Base-by-base conservation (phyloP, 2,888 invertebrate species). In the Ophioninae sp. region DNA sequence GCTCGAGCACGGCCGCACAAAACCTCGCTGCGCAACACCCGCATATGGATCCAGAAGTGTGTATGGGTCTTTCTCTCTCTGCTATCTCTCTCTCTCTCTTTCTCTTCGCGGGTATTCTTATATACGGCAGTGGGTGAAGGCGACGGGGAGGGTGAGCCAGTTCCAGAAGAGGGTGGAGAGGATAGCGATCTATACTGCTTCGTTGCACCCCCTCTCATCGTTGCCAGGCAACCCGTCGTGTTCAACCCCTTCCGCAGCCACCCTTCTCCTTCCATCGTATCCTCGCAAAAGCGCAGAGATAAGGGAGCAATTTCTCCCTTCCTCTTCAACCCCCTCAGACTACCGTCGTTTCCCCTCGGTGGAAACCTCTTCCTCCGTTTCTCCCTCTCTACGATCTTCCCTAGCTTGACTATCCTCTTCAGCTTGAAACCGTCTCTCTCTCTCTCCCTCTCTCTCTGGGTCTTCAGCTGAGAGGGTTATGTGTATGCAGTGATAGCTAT, bases 161-260 rank as follows among this genome's bases (percentile, higher is more conserved):
- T 69, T 72, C 39, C 72, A 76, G 79, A 74, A 68, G 81, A 81
- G 83, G 81, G 83, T 70, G 83, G 82, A 73, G 80, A 79, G 90
- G 90, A 90, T 91, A 91, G 90, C 90, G 90, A 91, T 90, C 90
- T 90, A 90, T 90, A 90, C 90, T 88, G 87, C 83, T 87, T 88
- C 87, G 85, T 56, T 75, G 85, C 85, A 87, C 85, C 89, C 88
- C 88, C 89, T 88, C 89, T 87, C 89, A 85, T 84, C 89, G 91
- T 91, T 91, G 89, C 91, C 86, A 87, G 87, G 92, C 91, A 89
- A 92, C 91, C 90, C 72, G 23, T 86, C 86, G 70, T 70, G 82
- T 85, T 87, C 88, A 89, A 90, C 89, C 90, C 91, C 88, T 88
- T 86, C 87, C 86, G 86, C 83, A 30, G 80, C 85, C 17, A 44